These are phyloP conservation scores for Montipora capricornis DNA, from an alignment of 64 coral and sea anemone genomes.

Conservation along the genomic window DNA sequence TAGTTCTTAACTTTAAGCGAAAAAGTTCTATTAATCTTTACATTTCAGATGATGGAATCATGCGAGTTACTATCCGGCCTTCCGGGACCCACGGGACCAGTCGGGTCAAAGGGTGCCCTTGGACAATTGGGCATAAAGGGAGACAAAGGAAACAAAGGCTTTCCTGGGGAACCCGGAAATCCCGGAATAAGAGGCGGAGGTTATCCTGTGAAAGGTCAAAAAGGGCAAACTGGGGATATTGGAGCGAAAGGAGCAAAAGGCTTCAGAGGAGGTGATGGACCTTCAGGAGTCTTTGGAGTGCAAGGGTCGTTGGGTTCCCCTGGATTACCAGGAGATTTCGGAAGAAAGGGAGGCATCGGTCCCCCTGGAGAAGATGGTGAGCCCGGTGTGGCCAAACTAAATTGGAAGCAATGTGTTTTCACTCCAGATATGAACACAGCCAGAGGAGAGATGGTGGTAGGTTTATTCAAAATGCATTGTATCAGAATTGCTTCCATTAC, in stretches of 20 bases:
- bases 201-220: constrained; percentile 58
- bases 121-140: constrained; percentile 29
- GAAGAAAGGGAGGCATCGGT: constrained; percentile 47
- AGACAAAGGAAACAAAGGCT: constrained; percentile 52
- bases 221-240: constrained; percentile 62
- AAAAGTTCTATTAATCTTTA: not conserved
- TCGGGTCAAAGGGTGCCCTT: constrained; percentile 32
- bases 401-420: constrained; percentile 92
- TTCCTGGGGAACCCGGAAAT: constrained; percentile 55
- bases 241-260: constrained; percentile 74
- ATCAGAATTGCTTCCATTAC: too few species aligned
- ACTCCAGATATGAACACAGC: constrained; percentile 70
- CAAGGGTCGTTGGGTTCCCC: constrained; percentile 39
- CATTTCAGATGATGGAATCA: constrained; percentile 78
- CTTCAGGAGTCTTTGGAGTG: constrained; percentile 31
- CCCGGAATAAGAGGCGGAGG: not conserved
- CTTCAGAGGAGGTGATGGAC: not conserved
- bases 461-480: not conserved
- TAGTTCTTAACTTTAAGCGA: not conserved
- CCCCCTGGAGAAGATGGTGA: constrained; percentile 56
- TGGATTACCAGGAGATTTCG: constrained; percentile 55
- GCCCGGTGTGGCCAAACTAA: constrained; percentile 46
- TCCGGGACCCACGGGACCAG: constrained; percentile 50
- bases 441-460: constrained; percentile 57
- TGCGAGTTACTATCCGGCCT: constrained; percentile 79